A percentile compares a stretch with the other conserved stretches of the same genome.
These are phyloP conservation scores for Lathronympha strigana DNA, from an alignment of 2,888 invertebrate species.

Conservation along the genomic window DNA sequence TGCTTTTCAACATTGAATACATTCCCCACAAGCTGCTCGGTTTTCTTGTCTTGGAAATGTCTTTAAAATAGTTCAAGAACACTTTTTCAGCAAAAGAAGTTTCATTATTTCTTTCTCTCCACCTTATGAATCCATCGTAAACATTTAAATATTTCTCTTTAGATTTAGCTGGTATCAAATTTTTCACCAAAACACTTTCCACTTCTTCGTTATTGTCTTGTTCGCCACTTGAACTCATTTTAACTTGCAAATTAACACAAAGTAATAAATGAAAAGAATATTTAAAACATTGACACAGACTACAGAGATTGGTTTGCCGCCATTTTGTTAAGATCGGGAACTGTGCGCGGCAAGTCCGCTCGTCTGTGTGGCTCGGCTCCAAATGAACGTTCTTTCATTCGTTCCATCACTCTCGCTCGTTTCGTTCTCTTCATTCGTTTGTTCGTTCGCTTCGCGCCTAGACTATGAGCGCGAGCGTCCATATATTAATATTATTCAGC, in stretches of 20 bases:
- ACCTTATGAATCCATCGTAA: conserved; percentile 37
- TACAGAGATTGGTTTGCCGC: conserved; percentile 2
- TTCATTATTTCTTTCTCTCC: conserved; percentile 35
- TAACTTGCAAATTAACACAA: conserved; percentile 1
- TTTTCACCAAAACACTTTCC: conserved; percentile 13
- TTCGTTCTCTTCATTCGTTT: conserved; percentile 1
- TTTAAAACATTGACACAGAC: not conserved
- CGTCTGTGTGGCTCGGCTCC: not conserved
- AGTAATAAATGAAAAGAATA: not conserved
- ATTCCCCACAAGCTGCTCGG: conserved; percentile 41
- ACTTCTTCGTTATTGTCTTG: conserved; percentile 16
- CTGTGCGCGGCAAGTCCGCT: not conserved
- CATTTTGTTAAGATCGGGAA: conserved; percentile 9
- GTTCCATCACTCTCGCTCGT: conserved; percentile 5
- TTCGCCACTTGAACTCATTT: conserved; percentile 19
- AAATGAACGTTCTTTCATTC: conserved; percentile 20
- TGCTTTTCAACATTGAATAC: conserved; percentile 42
- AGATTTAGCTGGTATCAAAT: conserved; percentile 6
- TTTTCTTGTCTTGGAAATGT: conserved; percentile 38
- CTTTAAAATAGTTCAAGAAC: conserved; percentile 44
- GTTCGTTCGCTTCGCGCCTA: not conserved
- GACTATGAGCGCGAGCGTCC: not conserved
- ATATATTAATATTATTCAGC: too few species aligned
- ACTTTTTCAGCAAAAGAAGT: conserved; percentile 42
- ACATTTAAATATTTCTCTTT: conserved; percentile 13